A percentile compares a stretch with the other conserved stretches of the same genome.
These are phyloP conservation scores for Zosterops lateralis DNA, from an alignment of 2,113 vertebrate genomes.

Conservation along the genomic window DNA sequence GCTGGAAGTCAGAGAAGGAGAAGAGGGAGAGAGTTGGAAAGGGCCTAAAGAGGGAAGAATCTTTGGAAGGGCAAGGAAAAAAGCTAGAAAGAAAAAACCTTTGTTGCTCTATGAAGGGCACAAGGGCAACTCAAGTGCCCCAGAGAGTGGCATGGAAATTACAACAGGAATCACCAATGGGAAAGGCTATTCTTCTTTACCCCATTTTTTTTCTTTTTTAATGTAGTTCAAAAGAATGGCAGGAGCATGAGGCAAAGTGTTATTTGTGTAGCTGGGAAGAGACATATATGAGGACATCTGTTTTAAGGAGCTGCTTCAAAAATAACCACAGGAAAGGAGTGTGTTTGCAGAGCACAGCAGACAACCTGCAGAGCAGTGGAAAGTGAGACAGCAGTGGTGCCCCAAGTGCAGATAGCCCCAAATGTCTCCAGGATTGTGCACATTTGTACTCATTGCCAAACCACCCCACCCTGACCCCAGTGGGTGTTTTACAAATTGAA, in stretches of 20 bases:
- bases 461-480: not conserved
- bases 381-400: not conserved
- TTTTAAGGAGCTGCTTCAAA: conserved; percentile 31
- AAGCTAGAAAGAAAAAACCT: not conserved
- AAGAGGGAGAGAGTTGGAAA: not conserved
- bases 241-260: conserved; percentile 1
- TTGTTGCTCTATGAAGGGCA: not conserved
- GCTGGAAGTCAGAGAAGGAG: not conserved
- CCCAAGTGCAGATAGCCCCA: not conserved
- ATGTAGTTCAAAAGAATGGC: not conserved
- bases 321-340: conserved; percentile 5
- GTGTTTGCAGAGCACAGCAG: not conserved
- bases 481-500: not conserved
- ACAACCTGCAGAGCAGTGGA: not conserved
- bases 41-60: not conserved
- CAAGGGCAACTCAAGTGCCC: not conserved
- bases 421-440: not conserved
- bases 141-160: not conserved
- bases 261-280: not conserved
- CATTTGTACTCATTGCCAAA: not conserved
- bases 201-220: rapidly evolving
- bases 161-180: conserved; percentile 5
- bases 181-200: not conserved
- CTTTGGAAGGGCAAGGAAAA: not conserved
- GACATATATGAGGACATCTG: not conserved